phyloP scores from a whole-genome alignment of 1,140 invertebrate species.

The Pogonus chalceus region DNA sequence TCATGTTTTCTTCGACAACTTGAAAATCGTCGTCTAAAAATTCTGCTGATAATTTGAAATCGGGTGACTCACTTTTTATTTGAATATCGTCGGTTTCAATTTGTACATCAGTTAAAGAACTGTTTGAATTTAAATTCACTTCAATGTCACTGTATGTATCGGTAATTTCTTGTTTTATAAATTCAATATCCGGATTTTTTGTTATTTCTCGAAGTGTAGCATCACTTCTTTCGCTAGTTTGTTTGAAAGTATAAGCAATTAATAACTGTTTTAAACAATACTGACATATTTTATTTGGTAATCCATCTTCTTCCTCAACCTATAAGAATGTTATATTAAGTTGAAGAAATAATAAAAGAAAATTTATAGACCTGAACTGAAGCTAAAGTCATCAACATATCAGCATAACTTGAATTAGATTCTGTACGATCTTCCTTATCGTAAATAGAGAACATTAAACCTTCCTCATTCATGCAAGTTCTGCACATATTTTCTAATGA shows the following conservation, averaged over 20 bases:
- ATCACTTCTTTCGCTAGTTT: not conserved
- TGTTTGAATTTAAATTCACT: not conserved
- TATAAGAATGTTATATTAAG: not conserved
- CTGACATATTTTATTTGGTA: not conserved
- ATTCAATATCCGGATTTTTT: not conserved
- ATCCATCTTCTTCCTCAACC: not conserved
- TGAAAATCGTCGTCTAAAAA: not conserved
- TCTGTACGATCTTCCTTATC: not conserved
- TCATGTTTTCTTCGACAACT: not conserved
- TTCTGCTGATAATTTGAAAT: not conserved
- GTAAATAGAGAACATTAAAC: not conserved
- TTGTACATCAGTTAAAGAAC: not conserved
- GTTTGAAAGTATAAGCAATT: not conserved
- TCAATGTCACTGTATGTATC: not conserved
- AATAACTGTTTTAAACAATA: not conserved
- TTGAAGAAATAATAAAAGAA: not conserved
- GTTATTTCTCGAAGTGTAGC: conserved; percentile 1
- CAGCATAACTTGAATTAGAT: not conserved
- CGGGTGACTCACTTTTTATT: not conserved
- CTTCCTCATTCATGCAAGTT: not conserved
- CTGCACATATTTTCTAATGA: not conserved
- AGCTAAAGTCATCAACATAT: conserved; percentile 1
- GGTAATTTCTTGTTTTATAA: not conserved
- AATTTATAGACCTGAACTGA: not conserved
- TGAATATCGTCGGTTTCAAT: not conserved